Evolutionary conservation across 2,797 vertebrate species (phyloP).

Genomic region (Hirundo rustica): DNA sequence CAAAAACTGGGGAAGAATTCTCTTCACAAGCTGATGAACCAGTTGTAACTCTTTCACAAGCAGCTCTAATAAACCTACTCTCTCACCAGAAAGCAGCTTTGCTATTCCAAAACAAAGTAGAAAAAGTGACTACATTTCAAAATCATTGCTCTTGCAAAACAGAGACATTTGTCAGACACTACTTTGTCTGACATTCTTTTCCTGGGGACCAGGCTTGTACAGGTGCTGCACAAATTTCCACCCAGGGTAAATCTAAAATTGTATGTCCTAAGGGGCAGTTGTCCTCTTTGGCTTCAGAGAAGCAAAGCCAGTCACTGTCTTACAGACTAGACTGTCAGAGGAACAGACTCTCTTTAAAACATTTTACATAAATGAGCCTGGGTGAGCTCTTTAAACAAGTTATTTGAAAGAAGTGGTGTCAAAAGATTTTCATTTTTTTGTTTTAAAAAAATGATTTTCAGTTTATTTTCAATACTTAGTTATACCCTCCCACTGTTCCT

Average conservation of each 20-base stretch:
- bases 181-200: not conserved
- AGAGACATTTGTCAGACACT: not conserved
- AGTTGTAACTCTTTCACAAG: not conserved
- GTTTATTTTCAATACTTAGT: not conserved
- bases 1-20: not conserved
- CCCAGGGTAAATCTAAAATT: not conserved
- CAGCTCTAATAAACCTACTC: not conserved
- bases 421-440: not conserved
- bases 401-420: not conserved
- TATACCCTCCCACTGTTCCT: not conserved
- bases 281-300: not conserved
- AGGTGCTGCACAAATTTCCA: not conserved
- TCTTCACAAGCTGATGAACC: not conserved
- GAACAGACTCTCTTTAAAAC: not conserved
- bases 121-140: not conserved
- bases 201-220: not conserved
- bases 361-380: not conserved
- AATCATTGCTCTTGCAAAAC: not conserved
- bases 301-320: not conserved
- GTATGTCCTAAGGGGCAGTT: fast-evolving
- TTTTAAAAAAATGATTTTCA: not conserved
- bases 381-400: not conserved
- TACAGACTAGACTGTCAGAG: not conserved
- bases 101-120: not conserved
- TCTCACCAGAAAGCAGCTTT: not conserved